Evolutionary conservation across 1,140 invertebrate species (phyloP).

Genomic region (Stegodyphus mimosarum): DNA sequence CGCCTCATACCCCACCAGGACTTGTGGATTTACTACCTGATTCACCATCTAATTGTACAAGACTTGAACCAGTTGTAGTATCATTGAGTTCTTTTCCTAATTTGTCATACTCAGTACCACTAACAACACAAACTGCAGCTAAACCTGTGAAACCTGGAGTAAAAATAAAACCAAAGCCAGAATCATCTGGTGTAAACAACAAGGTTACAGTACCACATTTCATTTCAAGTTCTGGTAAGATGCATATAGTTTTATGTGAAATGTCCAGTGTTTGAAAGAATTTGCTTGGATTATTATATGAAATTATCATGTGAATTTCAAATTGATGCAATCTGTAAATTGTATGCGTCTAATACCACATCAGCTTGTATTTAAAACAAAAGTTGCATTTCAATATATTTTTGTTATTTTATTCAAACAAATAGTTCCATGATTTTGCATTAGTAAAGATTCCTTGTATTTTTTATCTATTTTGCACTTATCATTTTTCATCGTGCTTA

Average conservation of each 20-base stretch:
- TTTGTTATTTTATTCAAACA: too few relatives aligned
- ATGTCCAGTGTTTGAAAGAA: background rate
- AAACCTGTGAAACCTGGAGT: background rate
- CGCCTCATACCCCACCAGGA: slow-evolving; percentile 31
- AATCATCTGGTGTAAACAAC: background rate
- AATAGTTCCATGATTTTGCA: too few relatives aligned
- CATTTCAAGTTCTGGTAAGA: background rate
- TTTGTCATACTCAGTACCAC: background rate
- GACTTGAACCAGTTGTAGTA: slow-evolving; percentile 13
- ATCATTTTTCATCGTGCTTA: too few relatives aligned
- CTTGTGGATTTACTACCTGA: background rate
- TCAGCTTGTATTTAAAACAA: too few relatives aligned
- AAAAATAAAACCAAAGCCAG: slow-evolving; percentile 21
- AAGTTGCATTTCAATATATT: too few relatives aligned
- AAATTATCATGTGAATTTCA: background rate
- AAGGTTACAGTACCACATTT: background rate
- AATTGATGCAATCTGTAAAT: background rate
- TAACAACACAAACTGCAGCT: background rate
- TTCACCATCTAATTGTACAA: background rate
- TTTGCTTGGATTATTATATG: background rate
- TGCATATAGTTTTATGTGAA: background rate
- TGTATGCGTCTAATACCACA: background rate
- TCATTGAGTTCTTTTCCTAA: slow-evolving; percentile 23
- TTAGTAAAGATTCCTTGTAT: too few relatives aligned
- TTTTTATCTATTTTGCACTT: too few relatives aligned